Evolutionary conservation across 2,113 vertebrate genomes (phyloP).

Genomic region (Ophiodon elongatus): DNA sequence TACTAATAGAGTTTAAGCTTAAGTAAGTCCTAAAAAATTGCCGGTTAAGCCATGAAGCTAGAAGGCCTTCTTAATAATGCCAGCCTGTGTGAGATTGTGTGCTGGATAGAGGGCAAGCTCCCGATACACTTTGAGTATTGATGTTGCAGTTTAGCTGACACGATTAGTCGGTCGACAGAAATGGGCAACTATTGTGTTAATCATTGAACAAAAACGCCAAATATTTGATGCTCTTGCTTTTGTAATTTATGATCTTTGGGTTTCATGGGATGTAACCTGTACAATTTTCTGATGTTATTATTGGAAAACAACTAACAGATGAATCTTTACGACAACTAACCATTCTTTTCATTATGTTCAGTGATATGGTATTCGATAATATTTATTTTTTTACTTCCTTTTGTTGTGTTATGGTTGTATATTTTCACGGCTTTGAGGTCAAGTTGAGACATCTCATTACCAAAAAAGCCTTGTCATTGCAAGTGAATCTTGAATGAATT

Average conservation of each 20-base stretch:
- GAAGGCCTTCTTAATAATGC: conserved; percentile 46
- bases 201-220: neutral
- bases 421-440: neutral
- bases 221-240: neutral
- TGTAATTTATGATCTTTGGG: neutral
- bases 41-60: conserved; percentile 28
- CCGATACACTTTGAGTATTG: neutral
- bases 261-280: neutral
- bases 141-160: neutral
- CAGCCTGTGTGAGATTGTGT: neutral
- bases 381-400: neutral
- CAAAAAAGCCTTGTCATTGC: neutral
- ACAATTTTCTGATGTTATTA: neutral
- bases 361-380: too few relatives aligned
- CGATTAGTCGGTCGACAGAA: neutral
- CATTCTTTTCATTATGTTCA: neutral
- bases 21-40: conserved; percentile 57
- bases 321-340: too few relatives aligned
- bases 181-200: neutral
- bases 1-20: conserved; percentile 55
- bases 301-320: neutral
- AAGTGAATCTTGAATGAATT: neutral
- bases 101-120: neutral
- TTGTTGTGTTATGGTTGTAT: neutral
- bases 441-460: neutral